Evolutionary conservation across 2,888 invertebrate species (phyloP).

Genomic region (Drosophila borealis): DNA sequence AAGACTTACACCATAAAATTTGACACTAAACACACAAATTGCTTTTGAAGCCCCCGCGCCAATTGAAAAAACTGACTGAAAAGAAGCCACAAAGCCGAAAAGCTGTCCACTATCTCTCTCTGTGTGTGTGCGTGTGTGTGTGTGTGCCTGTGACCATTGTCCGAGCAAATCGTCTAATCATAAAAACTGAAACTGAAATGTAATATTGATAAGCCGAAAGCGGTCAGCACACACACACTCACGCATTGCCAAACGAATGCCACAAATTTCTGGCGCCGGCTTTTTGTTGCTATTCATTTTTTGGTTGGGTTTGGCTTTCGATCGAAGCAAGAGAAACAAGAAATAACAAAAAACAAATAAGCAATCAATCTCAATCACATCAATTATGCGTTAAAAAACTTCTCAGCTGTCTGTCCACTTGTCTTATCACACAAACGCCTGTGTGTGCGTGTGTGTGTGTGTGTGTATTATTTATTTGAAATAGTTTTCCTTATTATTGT

Average conservation of each 20-base stretch:
- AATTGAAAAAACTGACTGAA: constrained; percentile 25
- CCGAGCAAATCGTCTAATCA: constrained; percentile 39
- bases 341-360: constrained; percentile 65
- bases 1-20: constrained; percentile 68
- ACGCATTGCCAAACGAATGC: background rate
- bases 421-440: constrained; percentile 56
- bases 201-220: constrained; percentile 76
- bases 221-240: constrained; percentile 53
- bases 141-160: constrained; percentile 41
- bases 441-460: background rate
- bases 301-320: constrained; percentile 46
- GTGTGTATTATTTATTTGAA: constrained; percentile 27
- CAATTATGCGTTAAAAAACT: constrained; percentile 74
- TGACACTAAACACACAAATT: constrained; percentile 80
- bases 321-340: constrained; percentile 36
- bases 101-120: constrained; percentile 23
- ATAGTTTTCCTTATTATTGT: constrained; percentile 8
- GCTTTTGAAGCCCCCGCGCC: constrained; percentile 68
- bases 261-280: constrained; percentile 62
- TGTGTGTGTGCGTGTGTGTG: constrained; percentile 30
- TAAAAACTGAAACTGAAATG: constrained; percentile 65
- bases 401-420: constrained; percentile 56
- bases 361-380: constrained; percentile 81
- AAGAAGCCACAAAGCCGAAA: constrained; percentile 63
- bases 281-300: background rate